Conservation (phyloP, 2,888 invertebrate genomes). For the Drosophila anomalata region DNA sequence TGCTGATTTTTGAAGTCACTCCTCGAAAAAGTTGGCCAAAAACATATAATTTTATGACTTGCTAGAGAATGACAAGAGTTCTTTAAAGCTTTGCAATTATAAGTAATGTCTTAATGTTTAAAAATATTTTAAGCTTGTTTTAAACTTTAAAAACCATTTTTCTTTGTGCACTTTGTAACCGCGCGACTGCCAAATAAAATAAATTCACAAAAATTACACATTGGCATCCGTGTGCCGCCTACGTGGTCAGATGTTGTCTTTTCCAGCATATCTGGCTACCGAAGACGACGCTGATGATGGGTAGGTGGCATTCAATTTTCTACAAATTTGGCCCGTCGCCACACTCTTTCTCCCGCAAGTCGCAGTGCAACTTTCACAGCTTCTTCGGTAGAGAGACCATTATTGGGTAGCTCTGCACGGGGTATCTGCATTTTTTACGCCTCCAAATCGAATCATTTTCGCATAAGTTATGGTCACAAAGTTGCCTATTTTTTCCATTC, state of each 20-base stretch:
- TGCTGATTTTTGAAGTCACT: slow-evolving; percentile 32
- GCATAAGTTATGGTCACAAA: slow-evolving; percentile 81
- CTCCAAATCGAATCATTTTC: slow-evolving; percentile 80
- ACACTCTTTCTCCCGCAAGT: slow-evolving; percentile 64
- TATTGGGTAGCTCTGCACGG: slow-evolving; percentile 67
- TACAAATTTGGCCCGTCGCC: slow-evolving; percentile 57
- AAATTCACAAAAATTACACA: slow-evolving; percentile 67
- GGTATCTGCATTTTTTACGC: slow-evolving; percentile 68
- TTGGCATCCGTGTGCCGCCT: slow-evolving; percentile 71
- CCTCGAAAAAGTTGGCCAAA: neutral
- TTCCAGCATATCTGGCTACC: slow-evolving; percentile 25
- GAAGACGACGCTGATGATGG: slow-evolving; percentile 42
- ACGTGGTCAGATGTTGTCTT: slow-evolving; percentile 55
- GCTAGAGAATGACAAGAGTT: neutral
- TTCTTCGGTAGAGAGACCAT: slow-evolving; percentile 73
- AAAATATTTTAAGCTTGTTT: neutral
- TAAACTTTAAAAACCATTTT: neutral
- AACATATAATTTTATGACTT: neutral
- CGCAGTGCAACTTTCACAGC: slow-evolving; percentile 71
- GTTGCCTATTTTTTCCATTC: slow-evolving; percentile 42
- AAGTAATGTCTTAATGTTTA: too few species aligned
- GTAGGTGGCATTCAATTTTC: slow-evolving; percentile 66
- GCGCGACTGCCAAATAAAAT: slow-evolving; percentile 54
- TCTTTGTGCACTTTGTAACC: neutral
- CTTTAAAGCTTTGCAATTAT: too few species aligned